A percentile compares a stretch with the other conserved stretches of the same genome.
These are phyloP conservation scores for Diplazon laetatorius DNA, from an alignment of 2,888 invertebrate species.

Conservation along the genomic window DNA sequence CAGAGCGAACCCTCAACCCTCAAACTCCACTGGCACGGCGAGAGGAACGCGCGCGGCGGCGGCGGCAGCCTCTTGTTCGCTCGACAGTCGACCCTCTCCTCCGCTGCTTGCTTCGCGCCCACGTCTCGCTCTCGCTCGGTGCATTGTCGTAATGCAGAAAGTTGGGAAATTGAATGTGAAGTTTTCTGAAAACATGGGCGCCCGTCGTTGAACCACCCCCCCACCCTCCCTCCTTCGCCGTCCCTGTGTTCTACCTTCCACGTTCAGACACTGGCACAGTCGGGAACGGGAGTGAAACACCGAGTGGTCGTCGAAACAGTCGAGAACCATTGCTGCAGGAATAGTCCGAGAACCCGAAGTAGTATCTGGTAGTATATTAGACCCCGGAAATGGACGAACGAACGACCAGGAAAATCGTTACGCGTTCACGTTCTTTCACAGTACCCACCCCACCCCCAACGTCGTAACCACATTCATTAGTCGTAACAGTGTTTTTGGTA, in stretches of 20 bases:
- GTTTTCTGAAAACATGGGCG: slow-evolving; percentile 75
- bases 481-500: neutral
- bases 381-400: slow-evolving; percentile 48
- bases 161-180: slow-evolving; percentile 76
- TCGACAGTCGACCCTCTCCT: slow-evolving; percentile 34
- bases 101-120: slow-evolving; percentile 37
- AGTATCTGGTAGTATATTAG: slow-evolving; percentile 43
- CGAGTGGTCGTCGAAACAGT: neutral
- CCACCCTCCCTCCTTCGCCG: slow-evolving; percentile 16
- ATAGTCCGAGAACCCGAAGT: slow-evolving; percentile 6
- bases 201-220: slow-evolving; percentile 40
- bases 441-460: too few relatives aligned
- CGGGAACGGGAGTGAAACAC: neutral
- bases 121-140: slow-evolving; percentile 45
- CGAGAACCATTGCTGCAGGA: neutral
- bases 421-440: slow-evolving; percentile 1
- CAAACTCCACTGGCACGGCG: slow-evolving; percentile 22
- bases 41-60: too few relatives aligned
- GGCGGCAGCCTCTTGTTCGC: slow-evolving; percentile 25
- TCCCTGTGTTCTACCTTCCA: too few relatives aligned
- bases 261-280: neutral
- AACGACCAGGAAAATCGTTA: slow-evolving; percentile 56
- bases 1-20: neutral
- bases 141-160: slow-evolving; percentile 77
- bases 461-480: too few relatives aligned